A percentile compares a stretch with the other conserved stretches of the same genome.
These are phyloP conservation scores for Harmothoe impar DNA, from an alignment of 2,888 invertebrate species.

Conservation along the genomic window DNA sequence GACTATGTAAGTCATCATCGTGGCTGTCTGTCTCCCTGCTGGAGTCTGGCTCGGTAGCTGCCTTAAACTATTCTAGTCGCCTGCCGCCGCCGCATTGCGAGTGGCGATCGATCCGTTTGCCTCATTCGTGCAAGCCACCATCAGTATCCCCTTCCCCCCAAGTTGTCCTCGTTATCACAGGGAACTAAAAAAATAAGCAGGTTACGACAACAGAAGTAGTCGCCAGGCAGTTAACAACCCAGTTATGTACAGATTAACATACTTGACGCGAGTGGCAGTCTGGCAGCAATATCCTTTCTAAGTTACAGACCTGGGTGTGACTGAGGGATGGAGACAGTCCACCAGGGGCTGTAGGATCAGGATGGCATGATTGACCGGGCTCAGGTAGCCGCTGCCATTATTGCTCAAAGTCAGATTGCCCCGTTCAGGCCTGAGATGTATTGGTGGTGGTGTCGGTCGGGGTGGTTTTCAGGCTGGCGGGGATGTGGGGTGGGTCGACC, in stretches of 20 bases:
- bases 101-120: not conserved
- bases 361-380: not conserved
- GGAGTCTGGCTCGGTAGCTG: not conserved
- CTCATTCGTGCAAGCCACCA: not conserved
- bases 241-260: constrained; percentile 1
- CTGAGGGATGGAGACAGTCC: not conserved
- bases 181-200: constrained; percentile 6
- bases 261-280: not conserved
- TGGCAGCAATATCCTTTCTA: not conserved
- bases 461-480: not conserved
- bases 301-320: not conserved
- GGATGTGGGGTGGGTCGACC: constrained; percentile 66
- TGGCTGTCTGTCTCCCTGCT: not conserved
- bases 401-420: not conserved
- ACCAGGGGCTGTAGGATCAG: not conserved
- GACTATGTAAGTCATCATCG: too few relatives aligned
- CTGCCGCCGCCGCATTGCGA: not conserved
- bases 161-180: constrained; percentile 27
- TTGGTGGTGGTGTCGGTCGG: not conserved
- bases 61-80: not conserved
- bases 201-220: not conserved
- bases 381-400: not conserved
- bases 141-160: not conserved
- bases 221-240: not conserved
- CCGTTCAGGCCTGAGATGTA: not conserved